A percentile compares a stretch with the other conserved stretches of the same genome.
These are phyloP conservation scores for Bibio marci DNA, from an alignment of 2,888 invertebrate genomes.

Conservation along the genomic window DNA sequence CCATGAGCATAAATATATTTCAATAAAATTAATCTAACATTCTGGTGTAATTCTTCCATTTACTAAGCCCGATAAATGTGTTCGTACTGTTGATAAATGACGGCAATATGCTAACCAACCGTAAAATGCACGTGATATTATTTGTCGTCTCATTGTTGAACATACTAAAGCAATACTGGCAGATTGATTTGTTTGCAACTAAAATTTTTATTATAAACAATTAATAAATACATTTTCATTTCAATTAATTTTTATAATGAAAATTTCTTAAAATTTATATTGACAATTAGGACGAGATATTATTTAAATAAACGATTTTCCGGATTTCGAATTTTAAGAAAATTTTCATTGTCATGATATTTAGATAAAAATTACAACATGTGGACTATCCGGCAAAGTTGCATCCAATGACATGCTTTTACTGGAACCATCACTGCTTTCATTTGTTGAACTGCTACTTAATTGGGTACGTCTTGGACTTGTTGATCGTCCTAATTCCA, in stretches of 20 bases:
- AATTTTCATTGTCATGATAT: too few species aligned
- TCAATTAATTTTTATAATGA: too few species aligned
- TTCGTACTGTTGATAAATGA: conserved; percentile 80
- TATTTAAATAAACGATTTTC: too few species aligned
- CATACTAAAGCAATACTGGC: conserved; percentile 63
- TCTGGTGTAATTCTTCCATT: conserved; percentile 51
- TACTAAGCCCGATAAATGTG: conserved; percentile 79
- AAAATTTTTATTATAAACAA: conserved; percentile 8
- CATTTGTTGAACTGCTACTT: conserved; percentile 45
- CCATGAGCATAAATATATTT: not conserved
- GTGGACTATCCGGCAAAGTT: conserved; percentile 29
- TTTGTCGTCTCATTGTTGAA: conserved; percentile 87
- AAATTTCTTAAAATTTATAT: too few species aligned
- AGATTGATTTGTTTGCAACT: conserved; percentile 26
- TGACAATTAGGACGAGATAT: too few species aligned
- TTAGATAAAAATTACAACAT: conserved; percentile 15
- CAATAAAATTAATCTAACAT: conserved; percentile 22
- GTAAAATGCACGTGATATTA: conserved; percentile 88
- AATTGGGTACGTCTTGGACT: conserved; percentile 32
- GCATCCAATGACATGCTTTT: conserved; percentile 30
- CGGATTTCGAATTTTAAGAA: too few species aligned
- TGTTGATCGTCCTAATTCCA: conserved; percentile 32
- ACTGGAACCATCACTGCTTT: conserved; percentile 46
- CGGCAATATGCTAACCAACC: conserved; percentile 92
- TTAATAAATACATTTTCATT: too few species aligned